phyloP scores from a whole-genome alignment of 2,888 invertebrate genomes.

The Antitype chi region DNA sequence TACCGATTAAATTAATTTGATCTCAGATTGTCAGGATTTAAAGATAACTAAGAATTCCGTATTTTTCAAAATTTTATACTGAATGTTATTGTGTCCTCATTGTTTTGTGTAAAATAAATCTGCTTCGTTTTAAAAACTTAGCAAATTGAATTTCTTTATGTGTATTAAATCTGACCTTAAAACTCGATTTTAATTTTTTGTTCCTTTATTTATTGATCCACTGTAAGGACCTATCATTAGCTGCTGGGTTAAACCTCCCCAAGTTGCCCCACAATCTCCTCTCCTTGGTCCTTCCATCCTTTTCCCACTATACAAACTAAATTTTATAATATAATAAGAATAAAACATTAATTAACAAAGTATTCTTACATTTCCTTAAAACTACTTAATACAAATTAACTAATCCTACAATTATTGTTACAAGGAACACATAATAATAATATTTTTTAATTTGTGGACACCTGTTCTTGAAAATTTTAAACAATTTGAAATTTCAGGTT shows the following conservation, averaged over 20 bases:
- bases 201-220: slow-evolving; percentile 5
- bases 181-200: slow-evolving; percentile 50
- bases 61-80: slow-evolving; percentile 58
- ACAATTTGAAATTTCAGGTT: not conserved
- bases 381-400: not conserved
- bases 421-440: not conserved
- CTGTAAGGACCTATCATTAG: not conserved
- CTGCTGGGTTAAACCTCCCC: not conserved
- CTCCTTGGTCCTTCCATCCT: not conserved
- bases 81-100: slow-evolving; percentile 43
- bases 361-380: not conserved
- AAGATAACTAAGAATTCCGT: slow-evolving; percentile 44
- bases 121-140: slow-evolving; percentile 68
- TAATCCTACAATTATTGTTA: not conserved
- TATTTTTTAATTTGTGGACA: not conserved
- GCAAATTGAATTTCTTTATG: slow-evolving; percentile 69
- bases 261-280: not conserved
- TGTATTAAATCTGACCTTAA: slow-evolving; percentile 73
- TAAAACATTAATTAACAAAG: not conserved
- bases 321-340: not conserved
- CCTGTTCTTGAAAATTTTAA: not conserved
- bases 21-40: slow-evolving; percentile 57
- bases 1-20: slow-evolving; percentile 51
- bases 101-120: slow-evolving; percentile 57
- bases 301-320: not conserved